Conservation (phyloP, 2,113 vertebrate species). For the Seriola dumerili region DNA sequence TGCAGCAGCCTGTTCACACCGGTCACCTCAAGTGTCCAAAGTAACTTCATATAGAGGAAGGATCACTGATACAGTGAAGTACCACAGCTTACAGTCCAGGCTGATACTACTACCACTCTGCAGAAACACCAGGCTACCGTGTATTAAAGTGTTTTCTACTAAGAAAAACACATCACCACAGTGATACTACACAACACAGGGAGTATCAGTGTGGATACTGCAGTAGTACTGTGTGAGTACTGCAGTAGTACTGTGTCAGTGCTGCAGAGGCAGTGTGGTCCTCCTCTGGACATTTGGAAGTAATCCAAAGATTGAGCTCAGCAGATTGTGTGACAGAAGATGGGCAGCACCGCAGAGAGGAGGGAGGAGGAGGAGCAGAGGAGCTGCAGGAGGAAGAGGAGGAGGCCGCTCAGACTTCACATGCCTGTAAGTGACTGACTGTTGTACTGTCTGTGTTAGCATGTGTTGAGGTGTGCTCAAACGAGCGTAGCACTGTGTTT, state of each 20-base stretch:
- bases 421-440: slow-evolving; percentile 36
- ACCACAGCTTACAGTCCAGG: no score
- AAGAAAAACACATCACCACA: no score
- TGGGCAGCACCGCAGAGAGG: background rate
- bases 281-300: background rate
- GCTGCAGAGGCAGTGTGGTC: background rate
- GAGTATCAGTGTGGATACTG: no score
- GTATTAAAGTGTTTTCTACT: no score
- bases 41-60: no score
- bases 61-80: no score
- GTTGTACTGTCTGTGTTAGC: background rate
- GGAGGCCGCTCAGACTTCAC: slow-evolving; percentile 50
- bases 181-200: no score
- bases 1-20: no score
- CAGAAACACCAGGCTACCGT: no score
- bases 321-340: background rate
- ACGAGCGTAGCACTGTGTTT: no score
- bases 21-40: no score
- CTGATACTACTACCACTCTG: no score
- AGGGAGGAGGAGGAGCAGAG: slow-evolving; percentile 30
- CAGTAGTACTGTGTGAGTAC: background rate
- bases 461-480: background rate
- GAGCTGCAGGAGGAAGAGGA: slow-evolving; percentile 49
- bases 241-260: background rate
- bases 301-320: background rate